Base-by-base conservation (phyloP, 2,888 invertebrate genomes). In the Zygaena filipendulae region DNA sequence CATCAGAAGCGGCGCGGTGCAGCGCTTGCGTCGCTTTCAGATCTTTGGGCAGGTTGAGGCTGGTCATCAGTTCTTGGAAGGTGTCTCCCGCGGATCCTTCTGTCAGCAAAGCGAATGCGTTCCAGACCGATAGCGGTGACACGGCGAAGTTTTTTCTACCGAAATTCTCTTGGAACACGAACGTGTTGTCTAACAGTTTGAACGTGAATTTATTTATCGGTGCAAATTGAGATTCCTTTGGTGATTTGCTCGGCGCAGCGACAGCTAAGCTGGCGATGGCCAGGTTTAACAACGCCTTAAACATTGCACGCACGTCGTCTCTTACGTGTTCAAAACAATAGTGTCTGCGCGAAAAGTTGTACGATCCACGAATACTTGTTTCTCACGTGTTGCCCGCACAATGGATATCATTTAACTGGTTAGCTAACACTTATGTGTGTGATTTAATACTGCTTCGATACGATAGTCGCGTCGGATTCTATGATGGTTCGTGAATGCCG, bases 61-160 rank as follows among this genome's bases (percentile, higher is more conserved):
- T 59, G 25, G 40, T 58, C 46, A 69, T 56, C n/a, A 77, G 39
- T 41, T 77, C 71, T 8, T 52, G 33, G 32, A 68, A 77, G 0
- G 77, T 77, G 27, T 70, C 59, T 2, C 74, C 75, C 0, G 75
- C 47, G 0, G 75, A 68, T 27, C 71, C 75, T 52, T 77, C 75
- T 3, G 77, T 70, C 9, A 77, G 45, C 4, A 79, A 42, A 0
- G 79, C 50, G 40, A 75, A 69, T 12, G 74, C 51, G 27, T 63
- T 71, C 80, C 80, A 80, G 2, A 74, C 50, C 1, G 80, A 79
- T 2, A 79, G 32, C 0, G 79, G 79, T 2, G 77, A 72, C 26
- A 75, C 41, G 0, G 64, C 74, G 4, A 70, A 43, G 36, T 77
- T 77, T 13, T 57, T 61, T 2, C 41, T 51, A 2, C 64, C 71